Base-by-base conservation (phyloP, 2,113 vertebrate genomes). In the Tenebrosternarchus preto region DNA sequence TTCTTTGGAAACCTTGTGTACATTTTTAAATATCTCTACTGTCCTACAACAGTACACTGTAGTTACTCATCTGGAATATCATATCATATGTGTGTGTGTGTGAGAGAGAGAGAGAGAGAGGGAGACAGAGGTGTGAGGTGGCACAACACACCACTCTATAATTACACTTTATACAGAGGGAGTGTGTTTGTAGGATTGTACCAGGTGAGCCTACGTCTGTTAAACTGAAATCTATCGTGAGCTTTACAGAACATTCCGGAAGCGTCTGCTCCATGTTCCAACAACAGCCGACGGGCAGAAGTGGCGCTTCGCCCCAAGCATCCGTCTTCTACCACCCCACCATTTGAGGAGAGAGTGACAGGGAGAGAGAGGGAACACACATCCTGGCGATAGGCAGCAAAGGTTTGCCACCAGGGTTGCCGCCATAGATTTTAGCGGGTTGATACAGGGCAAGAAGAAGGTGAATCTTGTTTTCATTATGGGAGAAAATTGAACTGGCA, bases 391-490 rank as follows among this genome's bases (percentile, higher is more conserved):
- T 57, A 67, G 56, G 57, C 64, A 46, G 36, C 57, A 67, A 66
- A 8, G 68, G 53, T 31, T 12, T 15, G 12, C 11, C 12, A 50
- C 43, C 43, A 3, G 29, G 75, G 75, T 76, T 83, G 76, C 78
- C 31, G 67, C 77, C 74, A 56, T 50, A 75, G 72, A 73, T 85
- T 84, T 72, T 69, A 77, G 50, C 66, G 69, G 78, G 24, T 59
- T 69, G 59, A 74, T 9, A 50, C 43, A 80, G 55, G 59, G 46
- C 20, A 50, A 77, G 78, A 82, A 81, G 82, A 80, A 53, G 68
- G 81, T 77, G 69, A 81, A 78, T 86, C 84, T 87, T 88, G 85
- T 85, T 90, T 90, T 89, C 78, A 90, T 90, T 91, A 85, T 64
- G 29, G 77, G 82, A 89, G 78, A 86, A 88, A 87, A 88, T 89